Percentiles rank a stretch among this genome's conserved stretches.
Evolutionary conservation across 1,140 invertebrate species (phyloP).

Genomic region (Drosophila funebris): DNA sequence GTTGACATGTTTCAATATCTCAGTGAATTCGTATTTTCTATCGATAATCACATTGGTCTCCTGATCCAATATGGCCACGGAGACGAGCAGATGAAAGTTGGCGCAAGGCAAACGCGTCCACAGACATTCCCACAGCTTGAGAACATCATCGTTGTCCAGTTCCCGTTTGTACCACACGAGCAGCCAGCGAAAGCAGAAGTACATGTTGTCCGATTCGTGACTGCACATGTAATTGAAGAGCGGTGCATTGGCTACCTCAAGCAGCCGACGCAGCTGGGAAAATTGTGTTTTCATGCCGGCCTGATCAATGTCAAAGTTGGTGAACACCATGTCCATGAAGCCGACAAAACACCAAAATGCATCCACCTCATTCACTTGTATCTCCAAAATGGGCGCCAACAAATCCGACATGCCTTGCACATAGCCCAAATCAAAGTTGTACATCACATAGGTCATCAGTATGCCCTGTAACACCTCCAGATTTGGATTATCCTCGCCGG

Average conservation of each 20-base stretch:
- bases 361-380: slow-evolving; percentile 88
- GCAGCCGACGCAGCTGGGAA: slow-evolving; percentile 91
- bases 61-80: slow-evolving; percentile 94
- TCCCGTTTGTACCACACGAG: slow-evolving; percentile 94
- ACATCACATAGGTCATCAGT: slow-evolving; percentile 99
- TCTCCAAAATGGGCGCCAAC: slow-evolving; percentile 94
- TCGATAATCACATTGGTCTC: slow-evolving; percentile 94
- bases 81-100: slow-evolving; percentile 97
- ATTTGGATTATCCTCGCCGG: slow-evolving; percentile 96
- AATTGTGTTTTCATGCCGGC: slow-evolving; percentile 98
- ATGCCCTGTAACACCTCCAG: slow-evolving; percentile 94
- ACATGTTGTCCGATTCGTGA: slow-evolving; percentile 98
- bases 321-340: slow-evolving; percentile 98
- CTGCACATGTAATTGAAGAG: slow-evolving; percentile 93
- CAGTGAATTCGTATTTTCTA: slow-evolving; percentile 96
- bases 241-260: slow-evolving; percentile 92
- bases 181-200: slow-evolving; percentile 98
- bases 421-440: slow-evolving; percentile 99
- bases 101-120: slow-evolving; percentile 96
- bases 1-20: slow-evolving; percentile 98
- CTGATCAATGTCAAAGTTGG: slow-evolving; percentile 99
- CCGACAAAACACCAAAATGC: slow-evolving; percentile 99
- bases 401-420: slow-evolving; percentile 99
- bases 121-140: slow-evolving; percentile 92
- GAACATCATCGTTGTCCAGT: slow-evolving; percentile 89